Base-by-base conservation (phyloP, 1,140 invertebrate genomes). In the Eumeta japonica region DNA sequence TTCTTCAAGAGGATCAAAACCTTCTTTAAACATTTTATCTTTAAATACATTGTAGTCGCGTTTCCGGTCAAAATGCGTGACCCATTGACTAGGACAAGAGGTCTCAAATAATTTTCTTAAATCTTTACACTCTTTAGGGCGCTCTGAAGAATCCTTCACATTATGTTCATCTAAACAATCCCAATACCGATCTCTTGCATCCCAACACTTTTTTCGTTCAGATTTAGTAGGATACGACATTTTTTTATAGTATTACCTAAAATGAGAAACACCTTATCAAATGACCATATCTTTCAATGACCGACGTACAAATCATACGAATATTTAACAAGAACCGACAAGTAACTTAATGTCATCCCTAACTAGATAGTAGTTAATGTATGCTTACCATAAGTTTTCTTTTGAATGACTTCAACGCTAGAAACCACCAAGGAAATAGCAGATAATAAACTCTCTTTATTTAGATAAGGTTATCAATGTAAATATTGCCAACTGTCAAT, bases 51-150 rank as follows among this genome's bases (percentile, higher is more conserved):
- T 77, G 73, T 92, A 95, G 48, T 87, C 85, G 62, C 89, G 67
- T 70, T 92, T 93, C 55, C 89, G 81, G 76, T 95, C 90, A 75
- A 97, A 97, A 75, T 97, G 92, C 74, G 90, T 92, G 9, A 95
- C 90, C 92, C 92, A 97, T 67, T 89, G 84, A 10, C 81, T 63
- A n/a, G 90, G 87, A 65, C 92, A 97, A 11, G 81, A 82, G 34
- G 81, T 79, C 80, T 92, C 90, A 77, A 90, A 96, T 13, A 83
- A 35, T 74, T 86, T 83, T 39, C 90, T 82, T 46, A 89, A 70
- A 57, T 87, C 77, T 44, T 72, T 58, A 73, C 93, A 96, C 35
- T 80, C 78, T 45, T 77, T 77, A 5, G 79, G 75, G 33, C 52
- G 58, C 19, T 64, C 49, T 19, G 67, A 52, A 48, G 49, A 64